Evolutionary conservation across 2,888 invertebrate species (phyloP).

Genomic region (Parnassius mnemosyne): DNA sequence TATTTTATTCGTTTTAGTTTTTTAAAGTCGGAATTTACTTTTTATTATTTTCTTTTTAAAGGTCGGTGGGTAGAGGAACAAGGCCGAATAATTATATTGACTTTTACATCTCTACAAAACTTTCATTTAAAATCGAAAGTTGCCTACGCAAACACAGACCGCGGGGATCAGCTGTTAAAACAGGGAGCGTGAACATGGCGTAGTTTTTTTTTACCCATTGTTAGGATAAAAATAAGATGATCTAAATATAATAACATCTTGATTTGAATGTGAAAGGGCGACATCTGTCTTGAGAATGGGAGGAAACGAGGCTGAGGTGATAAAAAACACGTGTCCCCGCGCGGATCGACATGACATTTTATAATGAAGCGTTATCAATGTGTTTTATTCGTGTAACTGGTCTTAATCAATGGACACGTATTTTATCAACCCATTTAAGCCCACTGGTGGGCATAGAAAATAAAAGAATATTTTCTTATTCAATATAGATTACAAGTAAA

Average conservation of each 20-base stretch:
- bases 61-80: too few relatives aligned
- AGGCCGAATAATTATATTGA: too few relatives aligned
- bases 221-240: conserved; percentile 47
- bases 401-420: too few relatives aligned
- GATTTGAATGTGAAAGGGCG: conserved; percentile 63
- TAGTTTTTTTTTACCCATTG: conserved; percentile 21
- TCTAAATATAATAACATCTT: conserved; percentile 67
- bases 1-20: too few relatives aligned
- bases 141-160: conserved; percentile 5
- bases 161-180: conserved; percentile 31
- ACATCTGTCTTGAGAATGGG: conserved; percentile 59
- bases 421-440: too few relatives aligned
- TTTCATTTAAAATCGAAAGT: conserved; percentile 20
- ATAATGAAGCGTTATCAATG: background rate
- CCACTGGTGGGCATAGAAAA: too few relatives aligned
- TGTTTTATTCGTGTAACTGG: too few relatives aligned
- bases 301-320: conserved; percentile 54
- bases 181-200: conserved; percentile 23
- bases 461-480: too few relatives aligned
- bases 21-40: too few relatives aligned
- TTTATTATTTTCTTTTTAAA: too few relatives aligned
- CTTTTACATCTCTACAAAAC: background rate
- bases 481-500: too few relatives aligned
- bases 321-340: conserved; percentile 14
- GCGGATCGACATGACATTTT: background rate